Evolutionary conservation across 2,888 invertebrate genomes (phyloP), one percentile per base, ranked within the genome.

Genomic region (Synergus japonicus): DNA sequence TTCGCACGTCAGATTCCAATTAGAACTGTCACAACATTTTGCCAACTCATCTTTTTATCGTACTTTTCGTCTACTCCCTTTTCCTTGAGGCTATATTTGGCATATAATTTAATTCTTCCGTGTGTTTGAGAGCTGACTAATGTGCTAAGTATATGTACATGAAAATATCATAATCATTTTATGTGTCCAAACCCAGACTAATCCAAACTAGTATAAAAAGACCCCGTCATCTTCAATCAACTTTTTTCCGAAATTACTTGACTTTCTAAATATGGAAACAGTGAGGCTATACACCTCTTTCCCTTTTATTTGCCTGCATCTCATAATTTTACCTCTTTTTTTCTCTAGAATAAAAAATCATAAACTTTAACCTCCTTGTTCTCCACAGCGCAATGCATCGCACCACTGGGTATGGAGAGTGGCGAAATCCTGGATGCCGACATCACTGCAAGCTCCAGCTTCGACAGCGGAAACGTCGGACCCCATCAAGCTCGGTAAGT

Each of bases 331-430:
- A 63, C 82, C 82, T 77, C 79, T 78, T 82, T 78, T 79, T 67
- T 79, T 60, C 77, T 76, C 37, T 63, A 76, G 66, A 18, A 29
- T 29, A 29, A 29, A 29, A 29, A 29, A 29, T 29, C 3, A 29
- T 85, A 81, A 77, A 8, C 12, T 83, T 83, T 82, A 81, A 84
- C 79, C 82, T 77, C 78, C 81, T 80, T 81, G 82, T 84, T 87
- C 86, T 91, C 85, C 92, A 73, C 93, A 94, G 94, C 93, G 81
- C 93, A 94, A 92, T 95, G 94, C 90, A 93, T 92, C 85, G 93
- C 93, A 82, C 93, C 95, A 67, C 92, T 95, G 88, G 95, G 95
- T 79, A 95, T 95, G 95, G 94, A 95, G 91, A 93, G 94, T 66
- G 94, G 94, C 66, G 93, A 92, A 82, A 95, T 95, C 85, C 93